Conservation (phyloP, 2,113 vertebrate species). For the Salvelinus namaycush region DNA sequence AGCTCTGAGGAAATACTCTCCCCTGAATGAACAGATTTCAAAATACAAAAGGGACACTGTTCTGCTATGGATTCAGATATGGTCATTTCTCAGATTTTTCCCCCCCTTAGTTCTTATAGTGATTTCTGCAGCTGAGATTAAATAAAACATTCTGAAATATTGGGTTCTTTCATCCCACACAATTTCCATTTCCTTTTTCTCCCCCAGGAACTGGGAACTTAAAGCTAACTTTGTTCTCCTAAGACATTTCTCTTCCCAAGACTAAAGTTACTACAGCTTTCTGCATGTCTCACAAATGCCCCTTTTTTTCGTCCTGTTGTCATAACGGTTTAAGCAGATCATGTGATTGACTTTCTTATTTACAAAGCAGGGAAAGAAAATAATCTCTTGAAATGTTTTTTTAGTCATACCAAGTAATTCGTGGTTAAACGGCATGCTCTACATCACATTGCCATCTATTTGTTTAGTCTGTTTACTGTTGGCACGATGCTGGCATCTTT, state of each 20-base stretch:
- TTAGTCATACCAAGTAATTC: too few relatives aligned
- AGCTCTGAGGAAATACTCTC: conserved; percentile 17
- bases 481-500: not conserved
- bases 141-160: conserved; percentile 49
- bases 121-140: conserved; percentile 31
- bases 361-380: not conserved
- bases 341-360: not conserved
- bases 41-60: not conserved
- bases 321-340: conserved; percentile 32
- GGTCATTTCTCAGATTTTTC: not conserved
- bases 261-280: conserved; percentile 63
- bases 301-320: conserved; percentile 46
- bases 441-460: not conserved
- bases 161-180: conserved; percentile 50
- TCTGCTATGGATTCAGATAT: not conserved
- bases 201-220: conserved; percentile 58
- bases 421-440: too few relatives aligned
- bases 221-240: conserved; percentile 65
- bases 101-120: not conserved
- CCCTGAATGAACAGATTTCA: not conserved
- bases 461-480: not conserved
- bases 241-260: conserved; percentile 28
- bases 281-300: conserved; percentile 58
- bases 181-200: conserved; percentile 21
- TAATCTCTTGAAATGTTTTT: not conserved